Percentiles rank a stretch among this genome's conserved stretches.
Evolutionary conservation across 2,113 vertebrate genomes (phyloP).

Genomic region (Sula dactylatra): DNA sequence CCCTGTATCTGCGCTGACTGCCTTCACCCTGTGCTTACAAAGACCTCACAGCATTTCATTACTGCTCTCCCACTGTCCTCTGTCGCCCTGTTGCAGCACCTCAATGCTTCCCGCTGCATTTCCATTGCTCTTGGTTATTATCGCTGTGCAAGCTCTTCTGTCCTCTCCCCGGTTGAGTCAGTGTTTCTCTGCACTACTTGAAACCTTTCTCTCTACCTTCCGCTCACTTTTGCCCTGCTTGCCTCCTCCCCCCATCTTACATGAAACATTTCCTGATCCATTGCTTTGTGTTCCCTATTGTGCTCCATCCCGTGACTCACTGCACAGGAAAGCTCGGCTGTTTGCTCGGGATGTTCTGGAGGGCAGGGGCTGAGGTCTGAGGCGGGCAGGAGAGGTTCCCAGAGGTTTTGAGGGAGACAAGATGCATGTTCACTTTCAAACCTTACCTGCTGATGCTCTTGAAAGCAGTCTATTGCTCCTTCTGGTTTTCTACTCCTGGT

Average conservation of each 20-base stretch:
- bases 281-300: not conserved
- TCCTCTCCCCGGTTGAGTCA: not conserved
- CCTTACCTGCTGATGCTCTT: not conserved
- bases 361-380: not conserved
- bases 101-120: not conserved
- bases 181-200: not conserved
- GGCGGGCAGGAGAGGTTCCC: not conserved
- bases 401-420: not conserved
- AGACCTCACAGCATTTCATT: not conserved
- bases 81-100: not conserved
- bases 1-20: not conserved
- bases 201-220: not conserved
- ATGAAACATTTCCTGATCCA: conserved; percentile 17
- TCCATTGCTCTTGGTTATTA: not conserved
- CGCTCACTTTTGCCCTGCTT: conserved; percentile 10
- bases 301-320: conserved; percentile 25
- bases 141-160: not conserved
- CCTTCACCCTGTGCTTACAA: not conserved
- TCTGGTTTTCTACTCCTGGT: not conserved
- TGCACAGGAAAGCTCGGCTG: conserved; percentile 9
- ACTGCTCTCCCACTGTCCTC: not conserved
- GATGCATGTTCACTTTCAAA: not conserved
- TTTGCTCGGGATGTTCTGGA: conserved; percentile 6
- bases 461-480: not conserved
- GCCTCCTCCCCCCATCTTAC: not conserved